phyloP scores from a whole-genome alignment of 2,113 vertebrate genomes.

The Sarotherodon lohbergeri region DNA sequence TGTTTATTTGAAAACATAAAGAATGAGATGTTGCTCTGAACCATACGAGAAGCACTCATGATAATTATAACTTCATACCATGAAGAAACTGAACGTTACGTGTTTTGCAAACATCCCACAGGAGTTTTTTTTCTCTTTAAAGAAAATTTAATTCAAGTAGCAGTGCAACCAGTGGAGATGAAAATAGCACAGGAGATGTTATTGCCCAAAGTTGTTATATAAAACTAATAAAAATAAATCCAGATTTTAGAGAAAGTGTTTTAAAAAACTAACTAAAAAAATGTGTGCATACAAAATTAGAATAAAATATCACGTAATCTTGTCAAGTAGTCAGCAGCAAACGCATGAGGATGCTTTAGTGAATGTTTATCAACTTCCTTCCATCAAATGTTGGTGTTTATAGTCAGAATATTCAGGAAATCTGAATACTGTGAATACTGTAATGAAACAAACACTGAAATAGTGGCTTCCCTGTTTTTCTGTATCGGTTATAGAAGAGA shows the following conservation, averaged over 20 bases:
- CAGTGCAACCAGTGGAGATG: background rate
- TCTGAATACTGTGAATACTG: background rate
- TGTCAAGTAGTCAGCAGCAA: background rate
- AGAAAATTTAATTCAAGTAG: background rate
- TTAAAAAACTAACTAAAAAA: background rate
- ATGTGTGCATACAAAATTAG: background rate
- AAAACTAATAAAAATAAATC: background rate
- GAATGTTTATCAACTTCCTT: background rate
- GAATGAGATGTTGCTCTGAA: background rate
- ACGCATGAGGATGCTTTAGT: rapidly evolving
- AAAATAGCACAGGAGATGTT: background rate
- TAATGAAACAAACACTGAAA: background rate
- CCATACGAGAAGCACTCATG: background rate
- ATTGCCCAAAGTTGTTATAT: background rate
- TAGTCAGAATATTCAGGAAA: background rate
- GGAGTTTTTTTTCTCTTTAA: background rate
- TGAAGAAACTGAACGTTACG: background rate
- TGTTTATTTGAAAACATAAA: background rate
- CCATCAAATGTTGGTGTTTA: background rate
- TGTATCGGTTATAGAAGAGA: background rate
- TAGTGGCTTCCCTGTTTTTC: background rate
- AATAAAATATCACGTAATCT: background rate
- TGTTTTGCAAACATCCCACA: background rate
- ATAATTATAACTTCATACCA: background rate
- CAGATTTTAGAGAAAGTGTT: background rate